Conservation (phyloP, 2,113 vertebrate species). For the Rhabdornis inornatus region DNA sequence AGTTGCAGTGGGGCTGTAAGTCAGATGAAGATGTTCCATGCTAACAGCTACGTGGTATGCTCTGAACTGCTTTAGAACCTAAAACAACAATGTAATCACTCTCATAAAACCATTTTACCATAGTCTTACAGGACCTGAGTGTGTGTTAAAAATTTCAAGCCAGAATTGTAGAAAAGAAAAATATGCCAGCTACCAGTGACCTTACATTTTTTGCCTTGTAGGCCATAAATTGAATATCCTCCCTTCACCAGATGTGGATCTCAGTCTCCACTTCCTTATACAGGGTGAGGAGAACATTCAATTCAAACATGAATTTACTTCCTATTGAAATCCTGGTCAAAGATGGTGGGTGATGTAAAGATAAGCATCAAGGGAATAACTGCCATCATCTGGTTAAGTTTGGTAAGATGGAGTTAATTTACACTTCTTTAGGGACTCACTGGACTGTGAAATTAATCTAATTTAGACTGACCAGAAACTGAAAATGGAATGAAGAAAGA, state of each 20-base stretch:
- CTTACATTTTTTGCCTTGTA: background rate
- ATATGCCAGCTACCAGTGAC: background rate
- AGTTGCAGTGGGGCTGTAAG: background rate
- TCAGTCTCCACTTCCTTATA: background rate
- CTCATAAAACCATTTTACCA: background rate
- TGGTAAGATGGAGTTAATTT: conserved; percentile 52
- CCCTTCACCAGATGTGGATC: background rate
- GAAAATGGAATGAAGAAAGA: conserved; percentile 23
- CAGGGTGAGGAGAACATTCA: background rate
- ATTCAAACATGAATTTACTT: background rate
- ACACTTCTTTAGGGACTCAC: conserved; percentile 30
- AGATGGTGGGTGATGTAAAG: background rate
- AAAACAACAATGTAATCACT: background rate
- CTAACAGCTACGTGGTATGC: background rate
- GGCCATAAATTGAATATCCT: background rate
- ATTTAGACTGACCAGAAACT: conserved; percentile 29
- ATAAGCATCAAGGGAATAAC: conserved; percentile 6
- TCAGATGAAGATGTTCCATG: background rate
- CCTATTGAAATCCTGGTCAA: background rate
- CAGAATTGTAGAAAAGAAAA: background rate
- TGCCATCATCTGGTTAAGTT: conserved; percentile 36
- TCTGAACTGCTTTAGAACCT: background rate
- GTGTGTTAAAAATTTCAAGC: background rate
- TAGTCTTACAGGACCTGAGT: background rate
- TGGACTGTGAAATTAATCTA: conserved; percentile 45